Evolutionary conservation across 2,113 vertebrate genomes (phyloP).

Genomic region (Vidua macroura): DNA sequence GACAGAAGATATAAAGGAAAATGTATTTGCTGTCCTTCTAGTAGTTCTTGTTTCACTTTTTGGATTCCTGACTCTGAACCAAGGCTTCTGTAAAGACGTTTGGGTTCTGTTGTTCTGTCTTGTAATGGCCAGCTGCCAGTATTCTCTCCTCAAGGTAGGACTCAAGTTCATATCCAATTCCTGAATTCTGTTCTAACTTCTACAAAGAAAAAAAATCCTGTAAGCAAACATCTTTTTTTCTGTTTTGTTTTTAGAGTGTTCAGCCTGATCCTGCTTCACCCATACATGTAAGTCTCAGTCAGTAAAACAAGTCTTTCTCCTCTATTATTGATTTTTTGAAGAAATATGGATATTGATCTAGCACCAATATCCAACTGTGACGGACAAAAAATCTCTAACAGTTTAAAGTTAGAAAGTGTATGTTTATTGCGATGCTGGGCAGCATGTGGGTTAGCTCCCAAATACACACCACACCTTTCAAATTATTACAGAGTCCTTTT

Average conservation of each 20-base stretch:
- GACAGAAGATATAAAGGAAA: constrained; percentile 86
- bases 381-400: no score
- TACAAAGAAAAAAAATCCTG: neutral
- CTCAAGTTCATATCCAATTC: neutral
- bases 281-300: constrained; percentile 85
- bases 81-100: constrained; percentile 92
- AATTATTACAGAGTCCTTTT: no score
- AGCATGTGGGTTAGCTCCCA: no score
- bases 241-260: constrained; percentile 84
- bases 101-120: constrained; percentile 95
- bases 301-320: neutral
- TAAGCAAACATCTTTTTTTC: neutral
- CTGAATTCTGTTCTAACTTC: neutral
- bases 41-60: constrained; percentile 92
- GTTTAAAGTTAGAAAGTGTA: no score
- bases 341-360: no score
- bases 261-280: constrained; percentile 97
- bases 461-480: no score
- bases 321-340: neutral
- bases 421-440: no score
- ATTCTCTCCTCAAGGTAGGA: constrained; percentile 93
- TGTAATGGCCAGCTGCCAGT: constrained; percentile 96
- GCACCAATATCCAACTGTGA: no score
- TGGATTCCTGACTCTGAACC: constrained; percentile 90
- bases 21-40: constrained; percentile 83